Percentiles rank a stretch among this genome's conserved stretches.
Evolutionary conservation across 2,888 invertebrate species (phyloP).

Genomic region (Athetis lepigone): DNA sequence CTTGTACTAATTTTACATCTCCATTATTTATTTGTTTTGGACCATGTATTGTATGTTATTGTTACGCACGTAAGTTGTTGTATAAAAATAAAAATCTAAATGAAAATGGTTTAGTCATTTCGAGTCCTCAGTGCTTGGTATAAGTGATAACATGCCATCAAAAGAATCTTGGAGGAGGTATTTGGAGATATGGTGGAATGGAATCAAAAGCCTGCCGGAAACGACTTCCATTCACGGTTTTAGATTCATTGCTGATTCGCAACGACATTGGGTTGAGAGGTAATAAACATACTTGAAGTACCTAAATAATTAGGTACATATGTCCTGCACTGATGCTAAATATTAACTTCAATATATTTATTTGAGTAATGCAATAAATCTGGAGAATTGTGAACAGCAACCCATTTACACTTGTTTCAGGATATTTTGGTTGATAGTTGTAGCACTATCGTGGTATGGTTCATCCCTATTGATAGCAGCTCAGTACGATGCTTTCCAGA

Average conservation of each 20-base stretch:
- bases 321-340: too few species aligned
- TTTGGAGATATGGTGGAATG: conserved; percentile 86
- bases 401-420: conserved; percentile 74
- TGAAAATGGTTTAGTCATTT: conserved; percentile 33
- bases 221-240: conserved; percentile 92
- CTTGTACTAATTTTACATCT: conserved; percentile 44
- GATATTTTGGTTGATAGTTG: conserved; percentile 92
- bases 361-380: background rate
- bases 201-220: conserved; percentile 85
- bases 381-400: background rate
- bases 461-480: conserved; percentile 90
- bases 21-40: conserved; percentile 57
- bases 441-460: conserved; percentile 91
- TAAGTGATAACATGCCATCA: conserved; percentile 64
- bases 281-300: conserved; percentile 65
- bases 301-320: too few species aligned
- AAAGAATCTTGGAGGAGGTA: conserved; percentile 74
- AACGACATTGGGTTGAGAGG: conserved; percentile 92
- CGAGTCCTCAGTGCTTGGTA: background rate
- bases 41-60: conserved; percentile 39
- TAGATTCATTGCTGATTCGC: conserved; percentile 91
- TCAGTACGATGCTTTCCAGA: conserved; percentile 92
- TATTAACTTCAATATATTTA: too few species aligned
- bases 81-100: conserved; percentile 50
- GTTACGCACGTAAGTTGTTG: conserved; percentile 56